Base-by-base conservation (phyloP, 2,888 invertebrate genomes). In the Polyommatus iphigenia region DNA sequence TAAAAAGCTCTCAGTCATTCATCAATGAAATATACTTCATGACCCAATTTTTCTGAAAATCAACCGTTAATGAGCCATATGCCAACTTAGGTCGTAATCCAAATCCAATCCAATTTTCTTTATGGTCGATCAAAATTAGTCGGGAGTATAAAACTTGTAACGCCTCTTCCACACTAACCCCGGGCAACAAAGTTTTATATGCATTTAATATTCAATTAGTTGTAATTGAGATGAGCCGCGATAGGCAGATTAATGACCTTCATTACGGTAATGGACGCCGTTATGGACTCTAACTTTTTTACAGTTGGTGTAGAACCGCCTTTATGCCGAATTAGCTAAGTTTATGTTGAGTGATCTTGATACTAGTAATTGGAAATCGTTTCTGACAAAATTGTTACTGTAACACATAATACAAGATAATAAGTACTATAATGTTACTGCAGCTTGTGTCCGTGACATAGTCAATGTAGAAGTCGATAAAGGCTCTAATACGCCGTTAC, bases 181-280 rank as follows among this genome's bases (percentile, higher is more conserved):
- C 78, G 81, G 80, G 82, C 82, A 83, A 86, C 83, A 82, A 81
- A 84, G 84, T 91, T 92, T 91, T 92, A 91, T 89, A 90, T 86
- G 88, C 90, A 88, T 89, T 90, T 91, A 90, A 91, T 92, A 91
- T 91, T 91, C 91, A 91, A 91, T 92, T 91, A 91, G 86, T 82
- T 86, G 82, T 91, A 90, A 92, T 91, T 89, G 86, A 87, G 89
- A 88, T 88, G 90, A 89, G 88, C 86, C 86, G 85, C 88, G 89
- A 89, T 88, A 84, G 84, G 80, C 83, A 84, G 87, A 89, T 89
- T 89, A 89, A 89, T 86, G 86, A 85, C 84, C 84, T 86, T 88
- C 90, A 90, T 92, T 90, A 90, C 87, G 84, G 88, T 91, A 91
- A 92, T 92, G 91, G 91, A 87, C 81, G 82, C 80, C 84, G 87